phyloP scores from a whole-genome alignment of 2,113 vertebrate species.

The Shinisaurus crocodilurus region DNA sequence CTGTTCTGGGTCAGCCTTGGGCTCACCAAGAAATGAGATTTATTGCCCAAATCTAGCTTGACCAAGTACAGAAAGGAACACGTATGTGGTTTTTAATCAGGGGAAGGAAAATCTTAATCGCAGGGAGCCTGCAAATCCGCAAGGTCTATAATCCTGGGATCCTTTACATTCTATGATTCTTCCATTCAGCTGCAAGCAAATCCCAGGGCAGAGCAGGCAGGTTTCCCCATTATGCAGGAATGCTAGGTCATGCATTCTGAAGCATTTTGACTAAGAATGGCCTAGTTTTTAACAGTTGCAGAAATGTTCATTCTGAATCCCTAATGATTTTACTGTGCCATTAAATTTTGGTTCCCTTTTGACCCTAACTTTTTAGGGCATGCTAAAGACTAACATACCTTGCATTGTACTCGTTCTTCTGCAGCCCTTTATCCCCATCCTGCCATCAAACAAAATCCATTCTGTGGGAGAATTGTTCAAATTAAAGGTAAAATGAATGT shows the following conservation, averaged over 20 bases:
- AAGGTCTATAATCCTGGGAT: accelerated
- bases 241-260: constrained; percentile 31
- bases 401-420: constrained; percentile 60
- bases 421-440: constrained; percentile 6
- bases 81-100: not conserved
- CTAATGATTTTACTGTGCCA: constrained; percentile 68
- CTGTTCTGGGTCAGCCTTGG: not conserved
- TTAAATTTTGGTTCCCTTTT: constrained; percentile 67
- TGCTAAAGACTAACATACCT: constrained; percentile 54
- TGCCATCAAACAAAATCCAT: not conserved
- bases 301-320: constrained; percentile 55
- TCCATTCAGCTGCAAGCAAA: constrained; percentile 8
- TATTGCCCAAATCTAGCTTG: not conserved
- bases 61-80: accelerated
- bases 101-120: not conserved
- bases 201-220: constrained; percentile 14
- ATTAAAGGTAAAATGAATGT: not conserved
- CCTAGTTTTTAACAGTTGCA: constrained; percentile 50
- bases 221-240: constrained; percentile 34
- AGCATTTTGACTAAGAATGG: constrained; percentile 55
- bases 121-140: not conserved
- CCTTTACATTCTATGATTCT: not conserved
- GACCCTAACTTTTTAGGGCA: constrained; percentile 62
- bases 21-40: not conserved
- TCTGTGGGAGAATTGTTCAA: not conserved